Percentiles rank a stretch among this genome's conserved stretches.
phyloP scores from a whole-genome alignment of 2,888 invertebrate genomes.

The Gerosis bhagava region DNA sequence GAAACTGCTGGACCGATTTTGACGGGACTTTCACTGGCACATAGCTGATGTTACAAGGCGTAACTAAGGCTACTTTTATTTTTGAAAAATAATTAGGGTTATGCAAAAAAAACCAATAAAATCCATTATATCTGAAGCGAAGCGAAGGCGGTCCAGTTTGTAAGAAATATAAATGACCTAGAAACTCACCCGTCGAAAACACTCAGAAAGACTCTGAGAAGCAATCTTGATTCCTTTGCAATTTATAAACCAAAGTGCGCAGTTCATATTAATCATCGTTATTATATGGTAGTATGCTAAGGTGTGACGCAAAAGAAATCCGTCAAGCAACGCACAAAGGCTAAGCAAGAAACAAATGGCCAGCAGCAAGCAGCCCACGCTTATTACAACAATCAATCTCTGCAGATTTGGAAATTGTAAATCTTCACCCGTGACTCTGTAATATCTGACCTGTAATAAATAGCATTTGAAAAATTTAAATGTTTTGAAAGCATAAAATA shows the following conservation, averaged over 20 bases:
- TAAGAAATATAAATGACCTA: background rate
- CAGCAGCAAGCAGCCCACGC: slow-evolving; percentile 83
- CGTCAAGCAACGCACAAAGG: slow-evolving; percentile 83
- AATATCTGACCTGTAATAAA: slow-evolving; percentile 72
- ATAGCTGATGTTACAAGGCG: no score
- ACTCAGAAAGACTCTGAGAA: slow-evolving; percentile 77
- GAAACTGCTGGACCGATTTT: no score
- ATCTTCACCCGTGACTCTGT: slow-evolving; percentile 81
- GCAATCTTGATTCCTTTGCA: slow-evolving; percentile 86
- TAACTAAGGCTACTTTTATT: no score
- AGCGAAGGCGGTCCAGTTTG: no score
- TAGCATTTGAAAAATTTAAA: background rate
- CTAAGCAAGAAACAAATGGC: slow-evolving; percentile 83
- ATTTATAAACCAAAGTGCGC: slow-evolving; percentile 87
- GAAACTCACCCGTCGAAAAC: slow-evolving; percentile 68
- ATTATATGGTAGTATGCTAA: slow-evolving; percentile 85
- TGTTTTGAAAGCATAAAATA: no score
- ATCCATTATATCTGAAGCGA: no score
- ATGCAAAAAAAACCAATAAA: no score
- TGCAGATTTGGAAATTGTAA: slow-evolving; percentile 84
- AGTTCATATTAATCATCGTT: slow-evolving; percentile 88
- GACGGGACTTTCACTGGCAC: no score
- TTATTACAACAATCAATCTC: slow-evolving; percentile 82
- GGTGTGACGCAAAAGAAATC: slow-evolving; percentile 85
- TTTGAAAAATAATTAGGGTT: no score